These are phyloP conservation scores for Vulpes lagopus DNA, from an alignment of 2,113 vertebrate species.

Conservation along the genomic window DNA sequence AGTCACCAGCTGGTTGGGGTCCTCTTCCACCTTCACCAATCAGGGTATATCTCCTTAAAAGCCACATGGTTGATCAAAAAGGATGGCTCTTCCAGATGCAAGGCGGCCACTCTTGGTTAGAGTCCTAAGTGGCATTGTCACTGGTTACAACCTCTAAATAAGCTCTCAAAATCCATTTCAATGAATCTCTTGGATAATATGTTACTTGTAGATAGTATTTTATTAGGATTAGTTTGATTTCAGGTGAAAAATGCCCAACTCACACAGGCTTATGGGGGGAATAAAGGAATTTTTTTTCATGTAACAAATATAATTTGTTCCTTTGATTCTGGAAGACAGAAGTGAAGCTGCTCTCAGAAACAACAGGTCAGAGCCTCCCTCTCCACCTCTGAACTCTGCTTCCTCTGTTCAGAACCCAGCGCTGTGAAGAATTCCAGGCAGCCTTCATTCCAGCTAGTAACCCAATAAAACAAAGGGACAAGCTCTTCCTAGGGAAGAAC, in stretches of 20 bases:
- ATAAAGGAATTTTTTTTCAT: not conserved
- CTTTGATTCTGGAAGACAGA: not conserved
- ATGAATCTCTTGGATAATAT: not conserved
- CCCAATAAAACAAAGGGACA: no score
- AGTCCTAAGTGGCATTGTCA: not conserved
- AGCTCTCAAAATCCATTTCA: not conserved
- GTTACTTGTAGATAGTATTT: not conserved
- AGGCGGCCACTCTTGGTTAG: not conserved
- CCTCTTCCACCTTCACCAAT: not conserved
- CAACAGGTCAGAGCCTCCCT: not conserved
- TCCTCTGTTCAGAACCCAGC: not conserved
- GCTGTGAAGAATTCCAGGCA: not conserved
- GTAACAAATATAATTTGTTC: not conserved
- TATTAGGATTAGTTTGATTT: constrained; percentile 46
- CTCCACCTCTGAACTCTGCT: not conserved
- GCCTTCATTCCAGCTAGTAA: not conserved
- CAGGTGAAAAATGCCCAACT: not conserved
- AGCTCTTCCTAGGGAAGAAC: not conserved
- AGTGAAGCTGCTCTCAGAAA: not conserved
- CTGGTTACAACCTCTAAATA: not conserved
- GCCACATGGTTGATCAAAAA: not conserved
- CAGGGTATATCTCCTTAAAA: not conserved
- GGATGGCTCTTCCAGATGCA: not conserved
- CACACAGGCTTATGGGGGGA: not conserved
- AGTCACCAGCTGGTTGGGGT: not conserved